Percentiles rank a stretch among this genome's conserved stretches.
Conservation (phyloP, 2,797 vertebrate species). For the Cossypha dichroa region DNA sequence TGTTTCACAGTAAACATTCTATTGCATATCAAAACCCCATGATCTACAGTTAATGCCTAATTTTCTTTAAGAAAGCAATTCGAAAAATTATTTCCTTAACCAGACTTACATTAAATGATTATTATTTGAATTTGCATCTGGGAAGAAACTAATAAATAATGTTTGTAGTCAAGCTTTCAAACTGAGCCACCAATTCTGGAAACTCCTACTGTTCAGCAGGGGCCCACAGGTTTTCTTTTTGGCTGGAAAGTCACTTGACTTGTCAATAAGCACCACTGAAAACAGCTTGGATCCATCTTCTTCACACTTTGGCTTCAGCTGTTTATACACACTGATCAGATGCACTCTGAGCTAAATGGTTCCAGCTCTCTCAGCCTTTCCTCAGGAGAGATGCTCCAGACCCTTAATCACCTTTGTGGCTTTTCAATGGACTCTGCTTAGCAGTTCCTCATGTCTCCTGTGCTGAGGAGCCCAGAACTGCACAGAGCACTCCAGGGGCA, state of each 20-base stretch:
- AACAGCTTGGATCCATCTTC: not conserved
- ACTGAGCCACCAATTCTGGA: not conserved
- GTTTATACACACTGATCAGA: not conserved
- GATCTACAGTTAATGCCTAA: not conserved
- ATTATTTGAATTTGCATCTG: not conserved
- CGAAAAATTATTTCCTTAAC: not conserved
- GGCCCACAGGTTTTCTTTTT: not conserved
- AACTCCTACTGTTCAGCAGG: not conserved
- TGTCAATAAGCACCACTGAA: not conserved
- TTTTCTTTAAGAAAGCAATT: not conserved
- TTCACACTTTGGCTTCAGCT: not conserved
- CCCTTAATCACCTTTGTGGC: not conserved
- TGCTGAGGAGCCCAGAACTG: not conserved
- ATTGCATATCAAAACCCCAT: fast-evolving
- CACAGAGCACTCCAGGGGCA: not conserved
- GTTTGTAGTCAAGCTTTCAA: not conserved
- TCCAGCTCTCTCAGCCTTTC: not conserved
- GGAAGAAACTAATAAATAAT: not conserved
- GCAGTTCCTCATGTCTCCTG: not conserved
- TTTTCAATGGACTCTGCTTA: not conserved
- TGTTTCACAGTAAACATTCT: not conserved
- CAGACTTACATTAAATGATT: not conserved
- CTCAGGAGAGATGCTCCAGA: not conserved
- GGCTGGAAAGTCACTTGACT: not conserved
- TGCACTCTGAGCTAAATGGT: not conserved